Base-by-base conservation (phyloP, 2,888 invertebrate species). In the Adela reaumurella region DNA sequence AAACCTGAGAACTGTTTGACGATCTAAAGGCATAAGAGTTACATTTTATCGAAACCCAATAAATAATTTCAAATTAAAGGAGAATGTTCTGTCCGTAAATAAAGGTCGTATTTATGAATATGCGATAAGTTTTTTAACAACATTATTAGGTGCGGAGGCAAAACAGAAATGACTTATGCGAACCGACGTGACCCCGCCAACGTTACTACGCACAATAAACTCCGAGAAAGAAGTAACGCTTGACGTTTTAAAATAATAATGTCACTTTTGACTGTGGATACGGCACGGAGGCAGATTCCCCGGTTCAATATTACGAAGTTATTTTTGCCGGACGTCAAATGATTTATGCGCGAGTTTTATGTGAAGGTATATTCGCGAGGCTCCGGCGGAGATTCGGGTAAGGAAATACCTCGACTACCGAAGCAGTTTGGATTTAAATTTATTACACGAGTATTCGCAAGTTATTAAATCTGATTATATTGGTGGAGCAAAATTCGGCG, bases 281-380 rank as follows among this genome's bases (percentile, higher is more conserved):
- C 35, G n/a, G 35, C 35, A 35, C 35, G 35, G 35, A 35, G 35
- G 35, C 35, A 35, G 35, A 35, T 35, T 35, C 35, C 35, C 3
- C 3, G 11, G 35, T 35, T 35, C 35, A 35, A 35, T 35, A 35
- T 35, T 14, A 35, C 14, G n/a, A 35, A 35, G 14, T 35, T 35
- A 35, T 35, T 35, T 35, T 14, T 14, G 14, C 35, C 35, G 35
- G 35, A 35, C 35, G 35, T 14, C 4, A 14, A 14, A 11, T 35
- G 35, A 35, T 35, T 70, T 70, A 70, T 68, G 62, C 60, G 59
- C 56, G 56, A 57, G 59, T 64, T 72, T 70, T 70, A 68, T 70
- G 64, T 60, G 63, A 62, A 60, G 62, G 61, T 52, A 62, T 61
- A 61, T 59, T 60, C 8, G 24, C 14, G 14, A 3, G 35, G 11